Evolutionary conservation across 2,888 invertebrate species (phyloP).

Genomic region (Cantharis nigra): DNA sequence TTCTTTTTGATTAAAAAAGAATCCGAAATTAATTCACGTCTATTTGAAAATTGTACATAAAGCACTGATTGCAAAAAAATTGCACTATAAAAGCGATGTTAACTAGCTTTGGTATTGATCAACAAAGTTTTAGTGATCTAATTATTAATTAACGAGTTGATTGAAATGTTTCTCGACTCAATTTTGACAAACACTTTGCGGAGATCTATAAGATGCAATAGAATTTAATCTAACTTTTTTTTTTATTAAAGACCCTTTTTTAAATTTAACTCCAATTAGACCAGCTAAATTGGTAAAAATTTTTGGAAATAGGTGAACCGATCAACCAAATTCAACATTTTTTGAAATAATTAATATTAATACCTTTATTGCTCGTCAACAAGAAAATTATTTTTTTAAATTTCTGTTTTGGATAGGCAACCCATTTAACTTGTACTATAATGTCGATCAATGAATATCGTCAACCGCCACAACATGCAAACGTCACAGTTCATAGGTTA

Average conservation of each 20-base stretch:
- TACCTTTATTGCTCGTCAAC: neutral
- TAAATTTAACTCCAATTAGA: neutral
- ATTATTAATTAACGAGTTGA: neutral
- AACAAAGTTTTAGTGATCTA: neutral
- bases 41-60: neutral
- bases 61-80: neutral
- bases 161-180: neutral
- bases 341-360: neutral
- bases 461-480: neutral
- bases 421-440: neutral
- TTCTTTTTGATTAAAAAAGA: neutral
- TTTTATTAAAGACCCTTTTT: neutral
- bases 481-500: slow-evolving; percentile 9
- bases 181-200: neutral
- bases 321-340: too few species aligned
- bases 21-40: neutral
- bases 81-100: neutral
- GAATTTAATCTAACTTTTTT: neutral
- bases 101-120: neutral
- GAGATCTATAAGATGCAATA: neutral
- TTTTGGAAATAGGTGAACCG: too few species aligned
- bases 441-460: neutral
- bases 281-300: too few species aligned
- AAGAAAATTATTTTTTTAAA: neutral
- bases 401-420: neutral